Percentiles rank a stretch among this genome's conserved stretches.
phyloP scores from a whole-genome alignment of 2,797 vertebrate genomes.

The Crax fasciolata region DNA sequence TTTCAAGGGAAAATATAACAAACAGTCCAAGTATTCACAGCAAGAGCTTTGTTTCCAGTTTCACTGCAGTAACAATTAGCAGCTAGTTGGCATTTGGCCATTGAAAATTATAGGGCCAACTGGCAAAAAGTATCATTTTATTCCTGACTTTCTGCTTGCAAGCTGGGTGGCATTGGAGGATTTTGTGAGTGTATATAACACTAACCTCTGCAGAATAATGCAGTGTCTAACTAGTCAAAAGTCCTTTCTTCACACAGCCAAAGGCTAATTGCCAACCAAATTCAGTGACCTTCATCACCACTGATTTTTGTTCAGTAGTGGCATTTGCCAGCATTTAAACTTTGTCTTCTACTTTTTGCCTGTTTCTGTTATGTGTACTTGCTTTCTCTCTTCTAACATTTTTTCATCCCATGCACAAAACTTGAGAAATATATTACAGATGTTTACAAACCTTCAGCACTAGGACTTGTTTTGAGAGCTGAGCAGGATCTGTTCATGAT shows the following conservation, averaged over 20 bases:
- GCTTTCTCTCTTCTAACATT: background rate
- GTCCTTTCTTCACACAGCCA: background rate
- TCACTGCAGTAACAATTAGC: constrained; percentile 81
- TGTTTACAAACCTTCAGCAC: background rate
- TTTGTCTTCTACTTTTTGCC: background rate
- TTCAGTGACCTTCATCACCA: background rate
- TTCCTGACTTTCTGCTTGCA: constrained; percentile 77
- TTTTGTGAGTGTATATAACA: constrained; percentile 17
- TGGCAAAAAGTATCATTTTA: constrained; percentile 67
- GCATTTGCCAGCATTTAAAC: background rate
- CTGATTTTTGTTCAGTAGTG: background rate
- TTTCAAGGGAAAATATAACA: constrained; percentile 39
- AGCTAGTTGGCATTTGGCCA: constrained; percentile 75
- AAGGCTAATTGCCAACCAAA: constrained; percentile 45
- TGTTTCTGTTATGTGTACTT: background rate
- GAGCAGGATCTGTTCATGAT: background rate
- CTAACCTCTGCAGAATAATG: constrained; percentile 40
- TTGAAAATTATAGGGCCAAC: constrained; percentile 73
- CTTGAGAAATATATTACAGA: background rate
- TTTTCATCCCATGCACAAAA: background rate
- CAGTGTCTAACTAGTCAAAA: background rate
- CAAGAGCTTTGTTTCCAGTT: constrained; percentile 74
- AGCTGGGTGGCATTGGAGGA: constrained; percentile 76
- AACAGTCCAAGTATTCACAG: constrained; percentile 71
- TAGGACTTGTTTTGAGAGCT: background rate